phyloP scores from a whole-genome alignment of 2,113 vertebrate genomes.

The Seriola rivoliana region DNA sequence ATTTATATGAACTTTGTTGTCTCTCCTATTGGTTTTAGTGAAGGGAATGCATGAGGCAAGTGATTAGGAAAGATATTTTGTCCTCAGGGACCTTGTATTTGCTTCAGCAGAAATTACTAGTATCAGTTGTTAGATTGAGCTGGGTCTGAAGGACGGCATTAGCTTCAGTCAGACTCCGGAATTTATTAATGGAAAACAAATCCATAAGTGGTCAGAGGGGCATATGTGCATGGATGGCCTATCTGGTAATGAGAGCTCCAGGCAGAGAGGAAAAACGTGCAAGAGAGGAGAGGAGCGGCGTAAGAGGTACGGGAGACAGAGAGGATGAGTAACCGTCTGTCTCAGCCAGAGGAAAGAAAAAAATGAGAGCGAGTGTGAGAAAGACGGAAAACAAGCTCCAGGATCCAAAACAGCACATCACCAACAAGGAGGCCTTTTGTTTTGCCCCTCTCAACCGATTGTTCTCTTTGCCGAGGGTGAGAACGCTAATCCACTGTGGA shows the following conservation, averaged over 20 bases:
- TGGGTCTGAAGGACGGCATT: slow-evolving; percentile 53
- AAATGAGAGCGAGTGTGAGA: slow-evolving; percentile 27
- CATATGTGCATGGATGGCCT: slow-evolving; percentile 51
- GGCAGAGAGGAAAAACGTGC: slow-evolving; percentile 21
- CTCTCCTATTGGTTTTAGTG: slow-evolving; percentile 40
- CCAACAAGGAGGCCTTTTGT: slow-evolving; percentile 77
- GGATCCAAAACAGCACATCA: slow-evolving; percentile 68
- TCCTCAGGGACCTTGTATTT: slow-evolving; percentile 50
- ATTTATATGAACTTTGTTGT: slow-evolving; percentile 66
- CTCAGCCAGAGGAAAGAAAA: slow-evolving; percentile 28
- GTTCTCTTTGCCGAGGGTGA: slow-evolving; percentile 77
- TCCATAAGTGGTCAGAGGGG: slow-evolving; percentile 63
- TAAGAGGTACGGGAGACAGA: slow-evolving; percentile 26
- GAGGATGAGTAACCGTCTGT: slow-evolving; percentile 45
- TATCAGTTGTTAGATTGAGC: slow-evolving; percentile 49
- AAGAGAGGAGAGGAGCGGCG: background rate
- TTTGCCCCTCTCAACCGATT: slow-evolving; percentile 73
- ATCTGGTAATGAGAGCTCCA: slow-evolving; percentile 64
- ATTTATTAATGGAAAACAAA: slow-evolving; percentile 69
- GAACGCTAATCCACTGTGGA: slow-evolving; percentile 79
- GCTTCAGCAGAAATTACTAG: slow-evolving; percentile 40
- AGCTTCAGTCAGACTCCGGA: slow-evolving; percentile 55
- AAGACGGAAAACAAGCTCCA: slow-evolving; percentile 58
- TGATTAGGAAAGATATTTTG: slow-evolving; percentile 26
- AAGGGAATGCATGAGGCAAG: slow-evolving; percentile 36